Evolutionary conservation across 1,140 invertebrate genomes (phyloP).

Genomic region (Drosophila micromelanica): DNA sequence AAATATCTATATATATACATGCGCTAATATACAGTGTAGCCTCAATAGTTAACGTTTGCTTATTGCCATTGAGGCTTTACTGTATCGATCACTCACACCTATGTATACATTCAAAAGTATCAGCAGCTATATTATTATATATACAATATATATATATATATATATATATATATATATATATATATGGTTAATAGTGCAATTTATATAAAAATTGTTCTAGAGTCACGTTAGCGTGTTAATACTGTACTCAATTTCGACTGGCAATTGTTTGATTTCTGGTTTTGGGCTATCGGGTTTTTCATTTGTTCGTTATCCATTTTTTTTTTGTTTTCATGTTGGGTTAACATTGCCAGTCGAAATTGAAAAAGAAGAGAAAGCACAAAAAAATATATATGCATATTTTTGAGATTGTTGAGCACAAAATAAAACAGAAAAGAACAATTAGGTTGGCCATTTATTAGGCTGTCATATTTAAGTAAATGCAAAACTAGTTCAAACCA

Average conservation of each 20-base stretch:
- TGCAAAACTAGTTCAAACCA: conserved; percentile 9
- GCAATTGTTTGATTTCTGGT: conserved; percentile 8
- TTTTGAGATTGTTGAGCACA: conserved; percentile 51
- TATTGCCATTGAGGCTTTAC: too few species aligned
- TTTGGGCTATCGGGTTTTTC: conserved; percentile 3
- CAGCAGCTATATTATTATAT: too few species aligned
- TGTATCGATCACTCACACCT: too few species aligned
- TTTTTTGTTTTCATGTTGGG: conserved; percentile 15
- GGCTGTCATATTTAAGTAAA: conserved; percentile 1
- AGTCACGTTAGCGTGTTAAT: conserved; percentile 4
- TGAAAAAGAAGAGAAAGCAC: not conserved
- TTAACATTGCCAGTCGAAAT: conserved; percentile 25
- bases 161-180: conserved; percentile 17
- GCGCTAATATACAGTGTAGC: too few species aligned
- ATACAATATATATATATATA: conserved; percentile 1
- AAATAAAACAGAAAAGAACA: not conserved
- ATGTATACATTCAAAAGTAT: too few species aligned
- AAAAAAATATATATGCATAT: too few species aligned
- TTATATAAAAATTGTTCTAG: not conserved
- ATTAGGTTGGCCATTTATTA: conserved; percentile 23
- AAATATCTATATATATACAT: too few species aligned
- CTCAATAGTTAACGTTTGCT: too few species aligned
- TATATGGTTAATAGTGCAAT: not conserved
- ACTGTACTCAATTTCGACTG: conserved; percentile 53
- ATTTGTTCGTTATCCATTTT: not conserved